Percentiles rank a stretch among this genome's conserved stretches.
Evolutionary conservation across 2,888 invertebrate genomes (phyloP).

Genomic region (Arrhopalites spinosus): DNA sequence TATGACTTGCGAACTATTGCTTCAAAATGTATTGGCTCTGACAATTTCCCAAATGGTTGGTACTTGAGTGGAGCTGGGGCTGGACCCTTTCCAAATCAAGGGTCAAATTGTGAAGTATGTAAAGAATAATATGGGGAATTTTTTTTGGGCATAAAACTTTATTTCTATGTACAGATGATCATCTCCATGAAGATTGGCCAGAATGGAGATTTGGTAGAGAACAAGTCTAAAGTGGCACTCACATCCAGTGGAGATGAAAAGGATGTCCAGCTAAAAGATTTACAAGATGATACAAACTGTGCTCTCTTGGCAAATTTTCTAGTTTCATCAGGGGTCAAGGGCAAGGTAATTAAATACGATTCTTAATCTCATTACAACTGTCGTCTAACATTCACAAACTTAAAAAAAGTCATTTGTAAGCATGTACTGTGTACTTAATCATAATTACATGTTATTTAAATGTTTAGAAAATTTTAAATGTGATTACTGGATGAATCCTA

Average conservation of each 20-base stretch:
- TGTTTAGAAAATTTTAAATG: too few relatives aligned
- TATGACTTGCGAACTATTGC: slow-evolving; percentile 48
- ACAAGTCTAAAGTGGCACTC: slow-evolving; percentile 44
- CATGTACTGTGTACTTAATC: background rate
- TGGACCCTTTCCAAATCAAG: slow-evolving; percentile 40
- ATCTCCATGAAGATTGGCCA: slow-evolving; percentile 70
- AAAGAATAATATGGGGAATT: background rate
- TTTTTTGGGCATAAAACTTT: slow-evolving; percentile 17
- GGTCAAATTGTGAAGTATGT: slow-evolving; percentile 51
- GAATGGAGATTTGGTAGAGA: slow-evolving; percentile 62
- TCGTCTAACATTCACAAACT: too few relatives aligned
- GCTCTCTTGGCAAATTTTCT: slow-evolving; percentile 46
- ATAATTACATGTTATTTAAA: too few relatives aligned
- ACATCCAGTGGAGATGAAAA: slow-evolving; percentile 46
- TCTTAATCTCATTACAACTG: too few relatives aligned
- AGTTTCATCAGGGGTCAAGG: slow-evolving; percentile 46
- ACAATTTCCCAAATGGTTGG: slow-evolving; percentile 48
- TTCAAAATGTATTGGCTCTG: slow-evolving; percentile 41
- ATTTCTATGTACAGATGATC: slow-evolving; percentile 69
- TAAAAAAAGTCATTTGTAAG: background rate
- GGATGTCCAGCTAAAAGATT: slow-evolving; percentile 42
- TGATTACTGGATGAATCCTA: too few relatives aligned
- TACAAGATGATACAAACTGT: slow-evolving; percentile 41
- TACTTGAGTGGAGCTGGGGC: slow-evolving; percentile 52
- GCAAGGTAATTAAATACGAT: slow-evolving; percentile 34